Evolutionary conservation across 2,113 vertebrate genomes (phyloP).

Genomic region (Aptenodytes patagonicus): DNA sequence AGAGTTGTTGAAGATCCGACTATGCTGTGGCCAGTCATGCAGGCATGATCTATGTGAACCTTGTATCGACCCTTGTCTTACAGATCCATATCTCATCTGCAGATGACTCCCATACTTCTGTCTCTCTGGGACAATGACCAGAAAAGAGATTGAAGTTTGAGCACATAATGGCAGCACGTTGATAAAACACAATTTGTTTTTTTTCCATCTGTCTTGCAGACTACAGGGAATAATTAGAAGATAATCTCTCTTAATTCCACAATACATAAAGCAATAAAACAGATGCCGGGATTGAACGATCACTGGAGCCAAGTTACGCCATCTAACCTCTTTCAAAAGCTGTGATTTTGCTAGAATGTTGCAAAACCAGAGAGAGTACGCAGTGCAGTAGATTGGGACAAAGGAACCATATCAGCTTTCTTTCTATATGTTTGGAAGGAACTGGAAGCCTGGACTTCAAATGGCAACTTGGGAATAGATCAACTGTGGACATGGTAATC

Average conservation of each 20-base stretch:
- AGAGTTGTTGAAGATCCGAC: not conserved
- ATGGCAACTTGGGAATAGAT: not conserved
- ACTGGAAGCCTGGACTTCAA: conserved; percentile 1
- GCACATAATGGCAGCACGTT: not conserved
- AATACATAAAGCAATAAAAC: conserved; percentile 47
- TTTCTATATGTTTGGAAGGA: not conserved
- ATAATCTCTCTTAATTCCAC: conserved; percentile 52
- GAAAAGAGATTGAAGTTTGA: conserved; percentile 24
- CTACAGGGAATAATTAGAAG: conserved; percentile 48
- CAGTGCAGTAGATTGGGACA: not conserved
- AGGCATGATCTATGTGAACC: not conserved
- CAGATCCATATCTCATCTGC: not conserved
- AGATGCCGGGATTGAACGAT: conserved; percentile 1
- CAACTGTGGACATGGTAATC: not conserved
- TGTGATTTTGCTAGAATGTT: conserved; percentile 48
- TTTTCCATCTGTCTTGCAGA: conserved; percentile 26
- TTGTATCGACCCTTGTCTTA: not conserved
- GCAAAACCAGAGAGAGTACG: conserved; percentile 28
- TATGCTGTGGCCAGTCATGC: not conserved
- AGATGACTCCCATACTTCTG: not conserved
- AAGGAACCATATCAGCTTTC: not conserved
- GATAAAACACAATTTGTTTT: conserved; percentile 5
- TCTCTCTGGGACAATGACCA: not conserved
- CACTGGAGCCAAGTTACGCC: conserved; percentile 11
- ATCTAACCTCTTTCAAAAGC: conserved; percentile 55